Evolutionary conservation across 37 sponge, comb jelly and placozoan species (phyloP).

Genomic region (Oopsacas minuta): DNA sequence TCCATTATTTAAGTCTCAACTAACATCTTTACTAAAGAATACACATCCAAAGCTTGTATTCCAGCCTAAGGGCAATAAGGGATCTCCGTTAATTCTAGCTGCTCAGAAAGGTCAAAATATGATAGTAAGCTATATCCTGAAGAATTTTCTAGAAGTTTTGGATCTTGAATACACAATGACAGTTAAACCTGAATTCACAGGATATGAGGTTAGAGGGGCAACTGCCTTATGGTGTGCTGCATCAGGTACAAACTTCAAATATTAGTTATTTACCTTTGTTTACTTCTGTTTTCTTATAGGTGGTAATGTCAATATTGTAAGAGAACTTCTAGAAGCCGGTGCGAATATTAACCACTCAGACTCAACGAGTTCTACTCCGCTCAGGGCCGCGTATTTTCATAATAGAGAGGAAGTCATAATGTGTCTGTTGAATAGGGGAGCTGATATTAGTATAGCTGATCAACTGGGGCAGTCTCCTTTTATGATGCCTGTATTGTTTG

Average conservation of each 20-base stretch:
- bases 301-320: no score
- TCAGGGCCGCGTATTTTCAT: no score
- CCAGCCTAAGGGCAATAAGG: no score
- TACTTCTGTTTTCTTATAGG: constrained; percentile 22
- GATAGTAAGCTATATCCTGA: background rate
- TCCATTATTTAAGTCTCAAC: no score
- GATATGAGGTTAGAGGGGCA: constrained; percentile 65
- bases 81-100: background rate
- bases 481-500: constrained; percentile 57
- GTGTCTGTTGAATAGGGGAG: no score
- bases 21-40: no score
- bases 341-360: constrained; percentile 58
- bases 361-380: no score
- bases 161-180: no score
- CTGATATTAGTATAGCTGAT: constrained; percentile 63
- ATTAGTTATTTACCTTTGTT: background rate
- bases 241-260: background rate
- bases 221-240: constrained; percentile 73
- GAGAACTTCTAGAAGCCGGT: no score
- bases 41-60: no score
- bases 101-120: background rate
- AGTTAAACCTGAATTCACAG: constrained; percentile 48
- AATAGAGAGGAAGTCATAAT: no score
- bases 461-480: constrained; percentile 68
- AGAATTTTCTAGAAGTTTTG: no score